Evolutionary conservation across 2,888 invertebrate species (phyloP).

Genomic region (Platerodrilus igneus): DNA sequence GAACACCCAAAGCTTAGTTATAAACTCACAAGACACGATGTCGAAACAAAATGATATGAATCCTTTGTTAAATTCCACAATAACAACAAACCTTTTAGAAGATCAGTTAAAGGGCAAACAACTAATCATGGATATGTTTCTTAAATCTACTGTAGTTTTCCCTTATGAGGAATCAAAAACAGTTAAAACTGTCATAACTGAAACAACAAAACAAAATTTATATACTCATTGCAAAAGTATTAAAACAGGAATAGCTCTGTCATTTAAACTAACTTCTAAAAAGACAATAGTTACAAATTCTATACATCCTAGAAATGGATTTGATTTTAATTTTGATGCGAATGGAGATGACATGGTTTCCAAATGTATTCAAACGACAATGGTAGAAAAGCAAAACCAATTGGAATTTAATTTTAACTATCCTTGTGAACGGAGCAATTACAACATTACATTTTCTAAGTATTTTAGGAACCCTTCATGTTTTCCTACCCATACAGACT

Average conservation of each 20-base stretch:
- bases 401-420: constrained; percentile 8
- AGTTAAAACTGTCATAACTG: background rate
- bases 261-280: constrained; percentile 8
- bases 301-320: background rate
- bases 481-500: no score
- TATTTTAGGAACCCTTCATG: constrained; percentile 9
- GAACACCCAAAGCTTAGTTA: constrained; percentile 19
- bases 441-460: constrained; percentile 13
- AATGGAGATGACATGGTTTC: constrained; percentile 10
- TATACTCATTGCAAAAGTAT: no score
- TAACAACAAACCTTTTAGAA: constrained; percentile 11
- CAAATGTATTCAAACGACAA: constrained; percentile 17
- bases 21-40: constrained; percentile 8
- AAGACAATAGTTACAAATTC: constrained; percentile 6
- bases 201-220: constrained; percentile 4
- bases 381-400: constrained; percentile 9
- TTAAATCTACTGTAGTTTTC: constrained; percentile 37
- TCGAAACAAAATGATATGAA: background rate
- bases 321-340: background rate
- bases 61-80: background rate
- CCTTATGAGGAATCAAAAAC: background rate
- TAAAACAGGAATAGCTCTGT: constrained; percentile 12
- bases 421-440: background rate
- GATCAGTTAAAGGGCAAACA: constrained; percentile 39
- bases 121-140: constrained; percentile 43